Percentiles rank a stretch among this genome's conserved stretches.
phyloP scores from a whole-genome alignment of 2,888 invertebrate species.

The Cerastis leucographa region DNA sequence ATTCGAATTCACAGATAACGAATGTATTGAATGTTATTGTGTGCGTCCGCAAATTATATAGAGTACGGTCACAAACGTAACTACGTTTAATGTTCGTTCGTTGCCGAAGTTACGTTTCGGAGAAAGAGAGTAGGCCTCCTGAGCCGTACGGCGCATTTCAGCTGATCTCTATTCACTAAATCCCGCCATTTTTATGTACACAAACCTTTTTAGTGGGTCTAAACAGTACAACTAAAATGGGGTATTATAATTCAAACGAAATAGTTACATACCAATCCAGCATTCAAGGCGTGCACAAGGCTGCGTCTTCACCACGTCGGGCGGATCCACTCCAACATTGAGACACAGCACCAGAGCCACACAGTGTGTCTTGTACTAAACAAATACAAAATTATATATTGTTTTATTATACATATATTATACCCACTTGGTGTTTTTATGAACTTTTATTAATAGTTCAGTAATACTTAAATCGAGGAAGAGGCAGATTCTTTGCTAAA shows the following conservation, averaged over 20 bases:
- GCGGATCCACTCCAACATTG: constrained; percentile 99
- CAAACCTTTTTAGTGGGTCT: neutral
- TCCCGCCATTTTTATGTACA: constrained; percentile 9
- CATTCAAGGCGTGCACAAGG: constrained; percentile 99
- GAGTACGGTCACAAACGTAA: too few relatives aligned
- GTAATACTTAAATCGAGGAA: neutral
- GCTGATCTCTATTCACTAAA: constrained; percentile 14
- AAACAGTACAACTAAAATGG: neutral
- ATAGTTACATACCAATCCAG: constrained; percentile 95
- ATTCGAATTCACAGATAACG: too few relatives aligned
- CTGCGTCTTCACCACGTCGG: constrained; percentile 99
- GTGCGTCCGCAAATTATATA: too few relatives aligned
- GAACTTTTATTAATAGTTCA: neutral
- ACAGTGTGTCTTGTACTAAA: constrained; percentile 99
- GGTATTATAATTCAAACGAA: constrained; percentile 6
- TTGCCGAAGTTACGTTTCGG: too few relatives aligned
- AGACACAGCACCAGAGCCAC: constrained; percentile 99
- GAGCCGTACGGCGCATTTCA: constrained; percentile 29
- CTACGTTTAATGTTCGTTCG: too few relatives aligned
- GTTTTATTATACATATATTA: neutral
- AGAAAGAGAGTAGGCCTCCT: too few relatives aligned
- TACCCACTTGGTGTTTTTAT: neutral
- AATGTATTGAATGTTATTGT: too few relatives aligned
- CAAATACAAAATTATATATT: constrained; percentile 3
- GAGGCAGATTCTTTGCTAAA: neutral